Conservation (phyloP, 2,888 invertebrate genomes). For the Erannis defoliaria region DNA sequence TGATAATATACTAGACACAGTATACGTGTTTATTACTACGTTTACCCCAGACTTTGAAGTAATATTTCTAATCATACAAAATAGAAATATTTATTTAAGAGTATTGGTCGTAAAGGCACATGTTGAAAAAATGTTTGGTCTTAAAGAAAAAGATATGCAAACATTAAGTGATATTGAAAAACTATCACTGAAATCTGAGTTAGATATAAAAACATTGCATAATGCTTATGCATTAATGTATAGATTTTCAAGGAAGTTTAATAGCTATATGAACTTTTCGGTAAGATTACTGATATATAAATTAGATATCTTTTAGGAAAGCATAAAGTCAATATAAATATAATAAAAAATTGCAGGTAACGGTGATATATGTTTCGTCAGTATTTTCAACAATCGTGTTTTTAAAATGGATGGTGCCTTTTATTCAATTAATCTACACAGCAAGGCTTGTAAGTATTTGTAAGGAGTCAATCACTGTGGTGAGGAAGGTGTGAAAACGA, state of each 20-base stretch:
- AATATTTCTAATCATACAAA: slow-evolving; percentile 56
- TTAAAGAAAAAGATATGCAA: slow-evolving; percentile 37
- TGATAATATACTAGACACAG: neutral
- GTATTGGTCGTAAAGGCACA: slow-evolving; percentile 63
- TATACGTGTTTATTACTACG: neutral
- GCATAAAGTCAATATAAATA: neutral
- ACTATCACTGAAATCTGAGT: slow-evolving; percentile 56
- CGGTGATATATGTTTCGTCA: slow-evolving; percentile 60
- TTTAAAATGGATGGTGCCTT: slow-evolving; percentile 57
- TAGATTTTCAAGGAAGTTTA: slow-evolving; percentile 64
- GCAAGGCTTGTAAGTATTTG: neutral
- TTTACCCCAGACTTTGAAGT: slow-evolving; percentile 64
- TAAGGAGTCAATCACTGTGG: no score
- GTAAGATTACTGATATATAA: slow-evolving; percentile 51
- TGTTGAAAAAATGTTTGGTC: slow-evolving; percentile 53
- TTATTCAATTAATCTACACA: slow-evolving; percentile 47
- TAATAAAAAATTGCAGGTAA: slow-evolving; percentile 54
- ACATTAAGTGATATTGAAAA: slow-evolving; percentile 51
- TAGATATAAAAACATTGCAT: slow-evolving; percentile 63
- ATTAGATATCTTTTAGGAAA: no score
- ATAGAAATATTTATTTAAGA: slow-evolving; percentile 57
- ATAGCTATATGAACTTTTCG: slow-evolving; percentile 65
- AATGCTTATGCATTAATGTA: slow-evolving; percentile 66
- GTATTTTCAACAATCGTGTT: slow-evolving; percentile 64
- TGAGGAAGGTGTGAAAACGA: no score